Conservation (phyloP, 2,113 vertebrate species). For the Carlito syrichta region DNA sequence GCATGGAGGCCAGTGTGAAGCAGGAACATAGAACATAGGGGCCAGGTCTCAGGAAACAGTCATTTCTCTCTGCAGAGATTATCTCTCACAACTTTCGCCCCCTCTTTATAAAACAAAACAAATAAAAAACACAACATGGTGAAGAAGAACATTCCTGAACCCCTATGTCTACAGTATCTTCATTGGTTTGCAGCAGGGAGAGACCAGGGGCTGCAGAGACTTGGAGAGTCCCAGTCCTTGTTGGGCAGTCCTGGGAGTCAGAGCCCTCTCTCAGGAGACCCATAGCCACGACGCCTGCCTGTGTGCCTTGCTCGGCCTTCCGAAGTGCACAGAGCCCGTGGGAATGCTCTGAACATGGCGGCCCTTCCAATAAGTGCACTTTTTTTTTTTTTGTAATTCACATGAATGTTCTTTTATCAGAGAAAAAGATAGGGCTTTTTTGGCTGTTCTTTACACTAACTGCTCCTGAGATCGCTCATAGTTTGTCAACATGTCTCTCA, state of each 20-base stretch:
- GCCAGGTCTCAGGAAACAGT: background rate
- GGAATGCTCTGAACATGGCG: background rate
- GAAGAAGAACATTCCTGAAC: background rate
- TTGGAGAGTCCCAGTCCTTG: background rate
- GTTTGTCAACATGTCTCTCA: background rate
- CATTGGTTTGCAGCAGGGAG: background rate
- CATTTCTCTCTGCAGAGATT: background rate
- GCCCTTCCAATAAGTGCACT: background rate
- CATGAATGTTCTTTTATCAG: background rate
- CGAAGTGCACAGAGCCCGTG: background rate
- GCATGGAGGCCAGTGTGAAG: background rate
- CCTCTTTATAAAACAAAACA: background rate
- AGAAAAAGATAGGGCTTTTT: background rate
- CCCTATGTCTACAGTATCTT: background rate
- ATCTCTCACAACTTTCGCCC: background rate
- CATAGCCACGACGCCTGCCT: rapidly evolving
- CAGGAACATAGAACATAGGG: rapidly evolving
- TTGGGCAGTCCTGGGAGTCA: background rate
- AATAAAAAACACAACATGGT: background rate
- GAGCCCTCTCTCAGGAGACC: background rate
- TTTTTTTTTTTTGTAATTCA: background rate
- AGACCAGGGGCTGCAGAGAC: background rate
- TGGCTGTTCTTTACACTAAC: background rate
- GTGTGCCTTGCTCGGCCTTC: background rate
- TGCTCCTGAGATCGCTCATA: background rate